Percentiles rank a stretch among this genome's conserved stretches.
Conservation (phyloP, 2,113 vertebrate species). For the Hystrix cristata region DNA sequence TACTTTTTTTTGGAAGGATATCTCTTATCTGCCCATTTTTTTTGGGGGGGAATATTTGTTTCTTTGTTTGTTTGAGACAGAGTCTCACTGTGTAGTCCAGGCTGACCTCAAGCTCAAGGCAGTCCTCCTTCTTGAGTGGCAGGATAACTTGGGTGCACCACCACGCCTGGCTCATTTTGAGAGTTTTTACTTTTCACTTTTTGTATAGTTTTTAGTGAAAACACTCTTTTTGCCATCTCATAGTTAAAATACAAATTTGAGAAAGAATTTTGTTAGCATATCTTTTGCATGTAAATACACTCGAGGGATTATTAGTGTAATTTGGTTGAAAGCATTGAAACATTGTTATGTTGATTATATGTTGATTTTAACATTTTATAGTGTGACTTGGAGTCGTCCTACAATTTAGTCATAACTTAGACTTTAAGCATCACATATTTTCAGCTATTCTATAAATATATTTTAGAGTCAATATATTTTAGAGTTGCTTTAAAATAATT, state of each 20-base stretch:
- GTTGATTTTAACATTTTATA: slow-evolving; percentile 29
- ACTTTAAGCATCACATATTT: background rate
- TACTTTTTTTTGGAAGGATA: background rate
- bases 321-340: background rate
- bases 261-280: background rate
- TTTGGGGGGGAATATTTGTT: background rate
- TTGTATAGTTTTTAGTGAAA: background rate
- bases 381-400: background rate
- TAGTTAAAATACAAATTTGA: slow-evolving; percentile 32
- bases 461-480: background rate
- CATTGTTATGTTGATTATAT: background rate
- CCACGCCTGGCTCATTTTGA: background rate
- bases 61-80: background rate
- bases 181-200: background rate
- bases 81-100: background rate
- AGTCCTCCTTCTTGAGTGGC: background rate
- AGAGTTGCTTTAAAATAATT: background rate
- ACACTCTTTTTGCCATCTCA: background rate
- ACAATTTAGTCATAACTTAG: background rate
- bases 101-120: background rate
- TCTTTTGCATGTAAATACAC: background rate
- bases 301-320: background rate
- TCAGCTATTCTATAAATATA: slow-evolving; percentile 41
- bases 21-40: background rate
- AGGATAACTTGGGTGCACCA: background rate